phyloP scores from a whole-genome alignment of 1,140 invertebrate genomes.

The Monochamus saltuarius region DNA sequence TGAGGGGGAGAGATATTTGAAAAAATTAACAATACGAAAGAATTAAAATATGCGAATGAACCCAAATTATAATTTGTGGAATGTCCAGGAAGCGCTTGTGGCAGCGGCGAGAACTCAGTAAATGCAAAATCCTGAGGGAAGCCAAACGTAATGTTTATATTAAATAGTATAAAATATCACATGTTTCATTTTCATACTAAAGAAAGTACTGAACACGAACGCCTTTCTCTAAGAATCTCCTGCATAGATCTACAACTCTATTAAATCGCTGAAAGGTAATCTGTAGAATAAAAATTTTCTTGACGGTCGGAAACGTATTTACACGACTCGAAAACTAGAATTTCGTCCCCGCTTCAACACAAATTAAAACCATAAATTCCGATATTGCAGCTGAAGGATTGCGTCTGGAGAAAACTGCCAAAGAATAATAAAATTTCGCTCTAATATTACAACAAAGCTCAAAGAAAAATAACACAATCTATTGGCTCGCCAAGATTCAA shows the following conservation, averaged over 20 bases:
- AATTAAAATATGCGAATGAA: no score
- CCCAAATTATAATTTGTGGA: no score
- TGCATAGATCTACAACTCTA: background rate
- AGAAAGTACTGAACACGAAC: slow-evolving; percentile 48
- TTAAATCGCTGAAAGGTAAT: background rate
- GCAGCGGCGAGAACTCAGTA: slow-evolving; percentile 18
- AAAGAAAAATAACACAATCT: background rate
- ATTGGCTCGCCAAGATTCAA: slow-evolving; percentile 25
- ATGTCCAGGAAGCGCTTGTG: background rate
- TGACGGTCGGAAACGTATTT: slow-evolving; percentile 1
- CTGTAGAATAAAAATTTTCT: background rate
- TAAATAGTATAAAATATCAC: slow-evolving; percentile 54
- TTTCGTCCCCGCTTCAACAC: background rate
- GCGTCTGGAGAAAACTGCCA: background rate
- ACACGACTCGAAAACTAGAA: slow-evolving; percentile 3
- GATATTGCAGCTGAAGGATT: slow-evolving; percentile 2
- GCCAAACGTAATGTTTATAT: slow-evolving; percentile 46
- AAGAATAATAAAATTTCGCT: slow-evolving; percentile 9
- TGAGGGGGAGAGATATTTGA: no score
- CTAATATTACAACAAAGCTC: background rate
- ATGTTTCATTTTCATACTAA: slow-evolving; percentile 48
- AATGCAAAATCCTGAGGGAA: slow-evolving; percentile 48
- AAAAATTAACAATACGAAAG: no score
- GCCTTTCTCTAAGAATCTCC: slow-evolving; percentile 10
- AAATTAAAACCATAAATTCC: background rate